Percentiles rank a stretch among this genome's conserved stretches.
phyloP scores from a whole-genome alignment of 2,888 invertebrate species.

The Atrina japonica region DNA sequence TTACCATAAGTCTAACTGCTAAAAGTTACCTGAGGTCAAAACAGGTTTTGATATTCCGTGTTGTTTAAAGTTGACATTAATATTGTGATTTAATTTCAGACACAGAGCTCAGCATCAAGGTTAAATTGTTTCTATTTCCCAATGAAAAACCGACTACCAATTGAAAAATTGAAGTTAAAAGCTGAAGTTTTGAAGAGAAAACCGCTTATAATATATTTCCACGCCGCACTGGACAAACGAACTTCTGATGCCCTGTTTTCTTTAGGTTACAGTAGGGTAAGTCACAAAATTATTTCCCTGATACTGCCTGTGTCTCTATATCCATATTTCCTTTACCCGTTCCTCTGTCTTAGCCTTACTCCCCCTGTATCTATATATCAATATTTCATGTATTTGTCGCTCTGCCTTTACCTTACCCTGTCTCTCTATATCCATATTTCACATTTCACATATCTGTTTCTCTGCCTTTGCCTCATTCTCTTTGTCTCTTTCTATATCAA shows the following conservation, averaged over 20 bases:
- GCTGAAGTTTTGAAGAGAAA: constrained; percentile 52
- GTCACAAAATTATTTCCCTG: not conserved
- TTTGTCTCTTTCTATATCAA: no score
- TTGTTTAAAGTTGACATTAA: not conserved
- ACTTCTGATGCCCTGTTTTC: constrained; percentile 44
- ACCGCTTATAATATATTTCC: constrained; percentile 52
- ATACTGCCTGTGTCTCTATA: not conserved
- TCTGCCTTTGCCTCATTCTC: no score
- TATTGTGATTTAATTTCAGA: constrained; percentile 27
- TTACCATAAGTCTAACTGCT: no score
- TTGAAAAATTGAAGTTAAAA: constrained; percentile 43
- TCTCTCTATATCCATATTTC: no score
- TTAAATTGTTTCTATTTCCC: constrained; percentile 48
- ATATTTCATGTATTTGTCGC: no score
- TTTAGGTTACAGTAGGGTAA: constrained; percentile 53
- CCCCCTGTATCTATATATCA: no score
- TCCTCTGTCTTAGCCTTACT: no score
- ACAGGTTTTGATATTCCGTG: no score
- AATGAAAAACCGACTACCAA: constrained; percentile 31
- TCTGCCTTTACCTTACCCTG: no score
- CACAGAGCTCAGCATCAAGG: constrained; percentile 21
- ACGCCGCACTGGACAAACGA: constrained; percentile 40
- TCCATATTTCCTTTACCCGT: not conserved
- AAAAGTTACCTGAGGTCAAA: no score
- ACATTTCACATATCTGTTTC: no score